Conservation (phyloP, 2,113 vertebrate species). For the Halichoerus grypus region DNA sequence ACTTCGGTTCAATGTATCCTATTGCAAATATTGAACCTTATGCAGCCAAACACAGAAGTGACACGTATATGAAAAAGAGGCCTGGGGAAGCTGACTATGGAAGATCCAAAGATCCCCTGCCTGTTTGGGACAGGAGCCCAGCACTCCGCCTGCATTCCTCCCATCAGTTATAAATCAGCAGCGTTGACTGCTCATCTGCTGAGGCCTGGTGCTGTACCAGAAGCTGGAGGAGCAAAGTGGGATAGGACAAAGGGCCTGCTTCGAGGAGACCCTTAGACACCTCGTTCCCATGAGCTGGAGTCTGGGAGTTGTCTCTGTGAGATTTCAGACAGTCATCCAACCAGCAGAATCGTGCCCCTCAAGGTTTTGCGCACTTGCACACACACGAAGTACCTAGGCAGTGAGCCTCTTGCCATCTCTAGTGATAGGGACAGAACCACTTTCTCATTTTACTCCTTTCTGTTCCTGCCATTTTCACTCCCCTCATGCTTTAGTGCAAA, state of each 20-base stretch:
- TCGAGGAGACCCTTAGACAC: not conserved
- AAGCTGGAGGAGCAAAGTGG: not conserved
- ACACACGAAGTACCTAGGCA: rapidly evolving
- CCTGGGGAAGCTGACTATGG: not conserved
- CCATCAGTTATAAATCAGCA: not conserved
- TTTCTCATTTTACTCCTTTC: not conserved
- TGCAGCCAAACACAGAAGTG: not conserved
- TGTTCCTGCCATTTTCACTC: not conserved
- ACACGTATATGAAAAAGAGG: not conserved
- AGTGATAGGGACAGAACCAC: rapidly evolving
- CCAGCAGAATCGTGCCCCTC: not conserved
- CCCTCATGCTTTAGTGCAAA: not conserved
- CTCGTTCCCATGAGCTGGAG: not conserved
- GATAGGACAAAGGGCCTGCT: not conserved
- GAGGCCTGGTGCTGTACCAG: rapidly evolving
- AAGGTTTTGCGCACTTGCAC: rapidly evolving
- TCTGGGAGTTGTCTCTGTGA: not conserved
- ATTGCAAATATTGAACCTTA: not conserved
- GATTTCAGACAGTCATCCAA: not conserved
- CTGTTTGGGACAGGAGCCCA: not conserved
- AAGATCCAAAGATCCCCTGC: no score
- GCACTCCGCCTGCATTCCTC: not conserved
- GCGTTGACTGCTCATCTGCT: rapidly evolving
- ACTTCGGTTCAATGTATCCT: not conserved
- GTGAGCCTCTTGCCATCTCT: rapidly evolving